These are phyloP conservation scores for Copidosoma aretas DNA, from an alignment of 2,888 invertebrate species.

Conservation along the genomic window DNA sequence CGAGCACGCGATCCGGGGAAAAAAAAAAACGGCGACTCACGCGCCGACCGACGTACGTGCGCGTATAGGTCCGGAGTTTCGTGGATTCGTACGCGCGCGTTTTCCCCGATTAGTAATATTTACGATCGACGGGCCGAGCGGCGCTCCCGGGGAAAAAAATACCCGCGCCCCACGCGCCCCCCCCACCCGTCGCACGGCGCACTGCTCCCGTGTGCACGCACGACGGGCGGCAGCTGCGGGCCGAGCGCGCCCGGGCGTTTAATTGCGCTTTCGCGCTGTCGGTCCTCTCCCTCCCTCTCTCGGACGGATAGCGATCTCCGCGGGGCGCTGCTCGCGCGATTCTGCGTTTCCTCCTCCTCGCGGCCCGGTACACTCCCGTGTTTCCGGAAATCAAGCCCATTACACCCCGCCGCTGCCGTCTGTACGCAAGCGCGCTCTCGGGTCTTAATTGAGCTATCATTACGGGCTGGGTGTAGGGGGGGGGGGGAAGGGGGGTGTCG, in stretches of 20 bases:
- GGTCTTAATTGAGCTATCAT: conserved; percentile 29
- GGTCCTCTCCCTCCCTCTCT: conserved; percentile 14
- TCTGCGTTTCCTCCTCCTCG: background rate
- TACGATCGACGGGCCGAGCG: no score
- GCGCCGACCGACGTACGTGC: background rate
- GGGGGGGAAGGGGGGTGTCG: no score
- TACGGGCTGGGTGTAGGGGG: no score
- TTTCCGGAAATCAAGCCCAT: conserved; percentile 20
- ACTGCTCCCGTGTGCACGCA: no score
- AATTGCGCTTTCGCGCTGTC: conserved; percentile 36
- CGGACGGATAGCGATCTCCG: conserved; percentile 21
- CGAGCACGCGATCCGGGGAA: conserved; percentile 34
- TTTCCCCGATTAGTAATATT: background rate
- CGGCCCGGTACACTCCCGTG: background rate
- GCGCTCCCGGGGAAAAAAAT: no score
- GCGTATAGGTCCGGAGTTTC: no score
- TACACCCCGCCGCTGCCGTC: no score
- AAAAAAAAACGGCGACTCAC: conserved; percentile 25
- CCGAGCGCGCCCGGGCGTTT: conserved; percentile 15
- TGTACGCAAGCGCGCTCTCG: background rate
- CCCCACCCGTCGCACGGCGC: no score
- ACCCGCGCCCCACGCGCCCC: no score
- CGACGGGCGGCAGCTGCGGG: conserved; percentile 20
- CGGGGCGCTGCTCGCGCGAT: background rate
- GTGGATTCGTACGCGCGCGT: no score